A percentile compares a stretch with the other conserved stretches of the same genome.
Conservation (phyloP, 92 coral and sea anemone species). For the Phymanthus crucifer region DNA sequence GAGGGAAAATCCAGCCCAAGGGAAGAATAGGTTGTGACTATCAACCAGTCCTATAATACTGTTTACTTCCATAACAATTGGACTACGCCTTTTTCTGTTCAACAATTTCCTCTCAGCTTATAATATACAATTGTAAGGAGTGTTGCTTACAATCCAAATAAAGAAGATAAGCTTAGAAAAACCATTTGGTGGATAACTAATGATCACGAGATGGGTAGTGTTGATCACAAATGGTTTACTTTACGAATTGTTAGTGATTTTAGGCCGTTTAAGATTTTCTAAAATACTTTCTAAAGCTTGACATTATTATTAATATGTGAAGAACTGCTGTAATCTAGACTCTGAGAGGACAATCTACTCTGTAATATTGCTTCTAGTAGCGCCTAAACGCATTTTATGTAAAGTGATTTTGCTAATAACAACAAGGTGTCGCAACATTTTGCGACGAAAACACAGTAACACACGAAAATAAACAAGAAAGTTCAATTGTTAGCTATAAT, state of each 20-base stretch:
- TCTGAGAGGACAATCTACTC: background rate
- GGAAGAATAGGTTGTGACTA: background rate
- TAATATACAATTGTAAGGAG: background rate
- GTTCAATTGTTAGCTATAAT: background rate
- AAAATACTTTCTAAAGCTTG: background rate
- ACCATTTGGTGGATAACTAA: background rate
- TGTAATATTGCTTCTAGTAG: conserved; percentile 1
- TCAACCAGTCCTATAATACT: background rate
- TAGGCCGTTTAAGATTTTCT: background rate
- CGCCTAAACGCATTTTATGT: background rate
- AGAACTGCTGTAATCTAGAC: background rate
- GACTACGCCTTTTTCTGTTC: background rate
- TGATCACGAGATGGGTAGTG: background rate
- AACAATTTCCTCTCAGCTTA: background rate
- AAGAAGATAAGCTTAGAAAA: background rate
- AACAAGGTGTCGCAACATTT: background rate
- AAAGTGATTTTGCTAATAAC: conserved; percentile 5
- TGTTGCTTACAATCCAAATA: background rate
- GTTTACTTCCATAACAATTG: background rate
- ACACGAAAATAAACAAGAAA: background rate
- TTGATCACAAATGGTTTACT: background rate
- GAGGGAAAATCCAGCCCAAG: background rate
- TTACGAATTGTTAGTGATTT: background rate
- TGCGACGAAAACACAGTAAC: background rate
- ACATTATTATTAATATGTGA: conserved; percentile 1